phyloP scores from a whole-genome alignment of 2,888 invertebrate species.

The Cryptocheilus praepositus region DNA sequence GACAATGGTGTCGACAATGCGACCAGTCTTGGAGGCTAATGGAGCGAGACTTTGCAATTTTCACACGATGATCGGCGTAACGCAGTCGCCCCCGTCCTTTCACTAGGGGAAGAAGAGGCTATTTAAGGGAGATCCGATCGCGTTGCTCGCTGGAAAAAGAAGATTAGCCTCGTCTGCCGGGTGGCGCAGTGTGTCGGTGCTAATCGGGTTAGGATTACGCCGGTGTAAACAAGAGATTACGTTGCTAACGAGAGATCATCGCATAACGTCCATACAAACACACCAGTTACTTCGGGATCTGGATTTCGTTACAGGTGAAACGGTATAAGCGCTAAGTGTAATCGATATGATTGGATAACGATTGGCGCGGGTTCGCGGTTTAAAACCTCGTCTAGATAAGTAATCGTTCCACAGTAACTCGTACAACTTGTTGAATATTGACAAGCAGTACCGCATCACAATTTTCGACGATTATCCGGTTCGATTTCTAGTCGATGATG shows the following conservation, averaged over 20 bases:
- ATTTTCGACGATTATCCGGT: too few relatives aligned
- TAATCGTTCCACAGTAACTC: too few relatives aligned
- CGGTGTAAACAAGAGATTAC: slow-evolving; percentile 59
- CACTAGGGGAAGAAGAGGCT: slow-evolving; percentile 28
- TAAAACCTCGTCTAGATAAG: too few relatives aligned
- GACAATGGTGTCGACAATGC: slow-evolving; percentile 59
- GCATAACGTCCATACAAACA: slow-evolving; percentile 29
- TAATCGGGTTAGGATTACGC: slow-evolving; percentile 59
- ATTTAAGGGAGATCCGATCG: slow-evolving; percentile 43
- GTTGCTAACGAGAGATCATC: slow-evolving; percentile 25
- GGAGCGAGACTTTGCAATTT: slow-evolving; percentile 63
- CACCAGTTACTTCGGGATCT: slow-evolving; percentile 8
- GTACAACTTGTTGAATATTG: too few relatives aligned
- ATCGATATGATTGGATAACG: slow-evolving; percentile 3
- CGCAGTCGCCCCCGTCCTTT: slow-evolving; percentile 38
- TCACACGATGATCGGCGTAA: slow-evolving; percentile 62
- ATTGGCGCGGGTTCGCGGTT: too few relatives aligned
- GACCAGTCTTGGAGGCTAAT: slow-evolving; percentile 62
- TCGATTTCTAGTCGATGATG: too few relatives aligned
- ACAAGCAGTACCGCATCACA: too few relatives aligned
- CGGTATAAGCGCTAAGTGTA: neutral
- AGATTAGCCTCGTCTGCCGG: slow-evolving; percentile 40
- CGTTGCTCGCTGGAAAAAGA: slow-evolving; percentile 24
- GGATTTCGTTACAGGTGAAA: slow-evolving; percentile 6
- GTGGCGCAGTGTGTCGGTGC: slow-evolving; percentile 20